These are phyloP conservation scores for Patella ulyssiponensis DNA, from an alignment of 2,888 invertebrate genomes.

Conservation along the genomic window DNA sequence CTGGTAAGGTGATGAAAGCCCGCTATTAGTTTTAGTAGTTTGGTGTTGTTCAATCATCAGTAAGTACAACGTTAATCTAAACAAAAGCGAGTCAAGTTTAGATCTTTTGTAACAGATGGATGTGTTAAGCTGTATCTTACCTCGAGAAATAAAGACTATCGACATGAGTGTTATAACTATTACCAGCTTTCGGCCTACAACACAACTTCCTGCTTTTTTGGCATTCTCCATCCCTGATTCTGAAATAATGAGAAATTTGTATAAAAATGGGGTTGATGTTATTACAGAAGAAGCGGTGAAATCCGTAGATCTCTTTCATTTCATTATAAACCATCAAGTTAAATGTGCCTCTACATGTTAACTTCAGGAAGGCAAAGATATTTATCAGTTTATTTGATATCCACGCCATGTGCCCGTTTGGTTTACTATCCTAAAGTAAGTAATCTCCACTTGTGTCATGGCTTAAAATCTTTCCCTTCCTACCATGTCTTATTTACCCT, in stretches of 20 bases:
- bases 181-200: neutral
- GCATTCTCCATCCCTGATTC: neutral
- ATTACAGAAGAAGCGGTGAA: no score
- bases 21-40: conserved; percentile 9
- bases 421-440: neutral
- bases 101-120: neutral
- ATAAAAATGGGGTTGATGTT: no score
- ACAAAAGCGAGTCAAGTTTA: neutral
- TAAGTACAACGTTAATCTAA: neutral
- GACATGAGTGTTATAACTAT: neutral
- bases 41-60: conserved; percentile 9
- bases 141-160: conserved; percentile 3
- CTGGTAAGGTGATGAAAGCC: neutral
- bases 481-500: neutral
- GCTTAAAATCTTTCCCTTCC: neutral
- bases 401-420: conserved; percentile 3
- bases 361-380: neutral
- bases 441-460: neutral
- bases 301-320: no score
- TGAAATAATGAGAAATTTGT: conserved; percentile 8
- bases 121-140: conserved; percentile 1
- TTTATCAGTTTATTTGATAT: neutral
- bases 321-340: no score
- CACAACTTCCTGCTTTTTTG: neutral
- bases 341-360: no score